Evolutionary conservation across 2,888 invertebrate species (phyloP), one percentile per base, ranked within the genome.

Genomic region (Maniola hyperantus): DNA sequence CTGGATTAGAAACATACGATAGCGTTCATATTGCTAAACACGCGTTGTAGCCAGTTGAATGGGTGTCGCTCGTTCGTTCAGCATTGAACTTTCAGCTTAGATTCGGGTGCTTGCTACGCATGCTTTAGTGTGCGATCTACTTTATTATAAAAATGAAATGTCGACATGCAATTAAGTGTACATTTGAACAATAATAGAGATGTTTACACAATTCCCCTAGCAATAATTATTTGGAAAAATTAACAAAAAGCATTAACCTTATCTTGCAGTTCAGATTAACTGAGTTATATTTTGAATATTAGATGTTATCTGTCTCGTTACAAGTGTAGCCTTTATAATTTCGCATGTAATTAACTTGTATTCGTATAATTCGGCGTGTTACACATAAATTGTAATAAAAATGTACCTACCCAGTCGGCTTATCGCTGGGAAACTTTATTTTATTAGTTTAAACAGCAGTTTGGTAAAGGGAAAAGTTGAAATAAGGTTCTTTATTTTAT

Each of bases 311-410:
- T 64, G 33, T 18, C 48, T 36, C 36, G 61, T 66, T 61, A 66
- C 68, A 68, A 70, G 66, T 66, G 70, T 68, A 64, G 48, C 61
- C 64, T 66, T 71, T 59, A 66, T 62, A 68, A 64, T 71, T 68
- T 68, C 53, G 64, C 58, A 61, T 66, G 61, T 66, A 71, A 68
- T 66, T 64, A 64, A 62, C 36, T 68, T 62, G 64, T 68, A 66
- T 50, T 54, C n/a, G 61, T 55, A 36, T 53, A 54, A 64, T 60
- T 65, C 61, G 60, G 50, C 57, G 39, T 63, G 59, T 60, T 66
- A 64, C 39, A 60, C 65, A 34, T 54, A 54, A 64, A 64, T 66
- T 61, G 61, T 69, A 69, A 69, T 66, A 66, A 69, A 64, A 68
- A 55, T 42, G 61, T 65, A 18, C 15, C 15, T 51, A 13, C 46